These are phyloP conservation scores for Ptyas mucosa DNA, from an alignment of 2,113 vertebrate species.

Conservation along the genomic window DNA sequence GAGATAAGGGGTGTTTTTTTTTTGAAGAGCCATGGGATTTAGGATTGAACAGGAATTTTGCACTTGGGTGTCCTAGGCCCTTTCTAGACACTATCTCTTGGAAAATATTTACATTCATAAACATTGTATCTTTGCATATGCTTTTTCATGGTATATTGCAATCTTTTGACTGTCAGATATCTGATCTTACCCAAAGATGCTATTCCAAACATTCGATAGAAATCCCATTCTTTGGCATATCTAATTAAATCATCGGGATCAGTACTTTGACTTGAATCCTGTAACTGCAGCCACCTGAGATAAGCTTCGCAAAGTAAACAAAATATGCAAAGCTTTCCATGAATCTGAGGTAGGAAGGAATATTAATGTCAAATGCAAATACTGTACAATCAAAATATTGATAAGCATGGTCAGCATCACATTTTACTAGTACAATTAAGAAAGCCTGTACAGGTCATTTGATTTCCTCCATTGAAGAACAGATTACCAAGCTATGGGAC, in stretches of 20 bases:
- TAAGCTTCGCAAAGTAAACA: constrained; percentile 96
- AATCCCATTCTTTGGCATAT: constrained; percentile 97
- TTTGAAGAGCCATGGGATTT: background rate
- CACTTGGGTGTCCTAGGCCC: background rate
- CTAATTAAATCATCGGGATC: constrained; percentile 93
- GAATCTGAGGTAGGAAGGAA: constrained; percentile 76
- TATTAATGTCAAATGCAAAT: constrained; percentile 17
- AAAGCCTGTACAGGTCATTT: background rate
- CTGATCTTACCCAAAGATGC: constrained; percentile 82
- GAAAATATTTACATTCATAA: background rate
- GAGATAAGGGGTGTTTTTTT: background rate
- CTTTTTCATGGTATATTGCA: background rate
- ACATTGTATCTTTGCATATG: background rate
- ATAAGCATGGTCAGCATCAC: background rate
- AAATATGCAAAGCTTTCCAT: constrained; percentile 92
- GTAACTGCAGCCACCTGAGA: constrained; percentile 87
- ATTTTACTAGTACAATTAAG: constrained; percentile 13
- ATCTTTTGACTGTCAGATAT: background rate
- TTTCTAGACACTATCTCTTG: background rate
- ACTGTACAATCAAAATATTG: constrained; percentile 24
- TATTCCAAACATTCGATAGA: constrained; percentile 89
- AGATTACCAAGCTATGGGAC: background rate
- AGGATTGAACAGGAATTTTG: background rate
- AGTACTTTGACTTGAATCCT: constrained; percentile 79
- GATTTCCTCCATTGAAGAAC: background rate